Percentiles rank a stretch among this genome's conserved stretches.
These are phyloP conservation scores for Trichopoda pennipes DNA, from an alignment of 2,888 invertebrate genomes.

Conservation along the genomic window DNA sequence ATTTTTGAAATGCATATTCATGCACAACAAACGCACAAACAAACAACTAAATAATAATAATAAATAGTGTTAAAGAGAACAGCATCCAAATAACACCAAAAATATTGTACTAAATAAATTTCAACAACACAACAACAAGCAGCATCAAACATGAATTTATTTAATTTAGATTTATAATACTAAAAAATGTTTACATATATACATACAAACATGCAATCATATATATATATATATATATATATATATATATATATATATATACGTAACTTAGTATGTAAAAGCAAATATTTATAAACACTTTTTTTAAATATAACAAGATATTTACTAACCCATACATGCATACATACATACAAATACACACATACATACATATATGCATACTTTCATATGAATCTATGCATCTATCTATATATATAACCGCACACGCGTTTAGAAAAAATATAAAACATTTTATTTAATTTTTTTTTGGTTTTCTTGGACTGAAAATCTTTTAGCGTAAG, in stretches of 20 bases:
- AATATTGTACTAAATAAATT: not conserved
- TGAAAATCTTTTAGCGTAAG: constrained; percentile 26
- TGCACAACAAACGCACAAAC: constrained; percentile 20
- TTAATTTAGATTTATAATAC: constrained; percentile 43
- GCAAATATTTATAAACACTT: constrained; percentile 13
- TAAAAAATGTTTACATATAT: not conserved
- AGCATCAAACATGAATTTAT: constrained; percentile 17
- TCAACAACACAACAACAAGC: constrained; percentile 9
- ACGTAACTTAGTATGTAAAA: constrained; percentile 12
- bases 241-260: not conserved
- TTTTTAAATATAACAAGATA: constrained; percentile 18
- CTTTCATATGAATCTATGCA: constrained; percentile 1
- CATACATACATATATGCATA: not conserved
- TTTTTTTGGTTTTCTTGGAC: constrained; percentile 25
- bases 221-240: constrained; percentile 4
- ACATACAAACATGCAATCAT: not conserved
- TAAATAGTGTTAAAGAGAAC: constrained; percentile 1
- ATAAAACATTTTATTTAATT: constrained; percentile 37
- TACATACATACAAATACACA: not conserved
- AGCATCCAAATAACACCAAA: constrained; percentile 3
- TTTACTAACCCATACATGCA: constrained; percentile 33
- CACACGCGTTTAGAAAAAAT: constrained; percentile 44
- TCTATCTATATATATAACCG: constrained; percentile 29
- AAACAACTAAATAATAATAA: not conserved
- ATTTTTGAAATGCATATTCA: constrained; percentile 63